A percentile compares a stretch with the other conserved stretches of the same genome.
phyloP scores from a whole-genome alignment of 1,140 invertebrate genomes.

The Caligus rogercresseyi region DNA sequence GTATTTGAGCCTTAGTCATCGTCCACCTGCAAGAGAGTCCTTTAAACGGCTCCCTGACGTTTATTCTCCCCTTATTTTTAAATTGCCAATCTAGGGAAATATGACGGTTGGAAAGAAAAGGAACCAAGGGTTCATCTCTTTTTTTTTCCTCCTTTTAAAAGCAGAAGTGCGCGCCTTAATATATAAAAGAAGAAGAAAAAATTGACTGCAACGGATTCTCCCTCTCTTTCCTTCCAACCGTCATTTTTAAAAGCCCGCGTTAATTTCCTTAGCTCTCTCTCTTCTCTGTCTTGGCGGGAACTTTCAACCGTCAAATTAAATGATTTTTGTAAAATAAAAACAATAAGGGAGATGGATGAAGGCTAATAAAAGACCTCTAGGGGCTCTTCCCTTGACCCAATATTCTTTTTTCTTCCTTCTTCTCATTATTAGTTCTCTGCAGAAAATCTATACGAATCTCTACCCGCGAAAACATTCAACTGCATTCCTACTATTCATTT shows the following conservation, averaged over 20 bases:
- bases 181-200: not conserved
- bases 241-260: constrained; percentile 1
- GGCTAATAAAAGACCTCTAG: no score
- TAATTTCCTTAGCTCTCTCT: not conserved
- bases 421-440: no score
- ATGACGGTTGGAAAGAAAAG: not conserved
- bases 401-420: no score
- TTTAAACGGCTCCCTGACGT: not conserved
- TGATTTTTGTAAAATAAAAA: not conserved
- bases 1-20: no score
- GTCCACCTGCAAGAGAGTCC: no score
- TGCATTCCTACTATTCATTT: no score
- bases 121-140: not conserved
- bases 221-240: not conserved
- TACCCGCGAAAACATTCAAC: no score
- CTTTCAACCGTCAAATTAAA: not conserved
- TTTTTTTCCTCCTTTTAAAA: not conserved
- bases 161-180: no score
- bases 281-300: not conserved
- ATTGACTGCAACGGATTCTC: not conserved
- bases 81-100: not conserved
- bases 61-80: not conserved
- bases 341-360: no score
- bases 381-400: no score
- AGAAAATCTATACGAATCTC: no score